A percentile compares a stretch with the other conserved stretches of the same genome.
These are phyloP conservation scores for Caenorhabditis drosophilae DNA, from an alignment of 2,888 invertebrate genomes.

Conservation along the genomic window DNA sequence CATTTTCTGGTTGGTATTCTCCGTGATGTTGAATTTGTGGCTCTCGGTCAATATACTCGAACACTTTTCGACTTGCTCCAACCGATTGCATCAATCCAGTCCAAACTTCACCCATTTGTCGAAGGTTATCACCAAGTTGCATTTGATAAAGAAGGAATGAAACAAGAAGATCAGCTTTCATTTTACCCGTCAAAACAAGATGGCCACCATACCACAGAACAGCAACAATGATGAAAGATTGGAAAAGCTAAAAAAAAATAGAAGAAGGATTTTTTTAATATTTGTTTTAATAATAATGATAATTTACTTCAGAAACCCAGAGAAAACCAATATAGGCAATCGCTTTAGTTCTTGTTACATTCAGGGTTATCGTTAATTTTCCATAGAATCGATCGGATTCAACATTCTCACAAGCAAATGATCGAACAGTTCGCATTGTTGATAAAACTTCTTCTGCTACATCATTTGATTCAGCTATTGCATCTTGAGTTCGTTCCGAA, in stretches of 20 bases:
- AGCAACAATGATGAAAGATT: slow-evolving; percentile 66
- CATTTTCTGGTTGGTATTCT: slow-evolving; percentile 37
- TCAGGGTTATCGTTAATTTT: slow-evolving; percentile 59
- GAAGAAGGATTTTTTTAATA: slow-evolving; percentile 1
- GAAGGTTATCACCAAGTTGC: slow-evolving; percentile 69
- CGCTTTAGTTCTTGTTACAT: slow-evolving; percentile 63
- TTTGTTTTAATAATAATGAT: too few relatives aligned
- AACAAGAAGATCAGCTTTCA: slow-evolving; percentile 69
- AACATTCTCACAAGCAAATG: slow-evolving; percentile 71
- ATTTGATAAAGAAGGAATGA: slow-evolving; percentile 72
- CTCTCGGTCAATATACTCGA: slow-evolving; percentile 70
- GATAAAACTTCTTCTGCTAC: slow-evolving; percentile 71
- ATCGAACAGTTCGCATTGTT: slow-evolving; percentile 71
- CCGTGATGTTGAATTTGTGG: slow-evolving; percentile 62
- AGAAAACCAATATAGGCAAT: slow-evolving; percentile 66
- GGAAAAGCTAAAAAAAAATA: slow-evolving; percentile 52
- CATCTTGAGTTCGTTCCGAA: slow-evolving; percentile 69
- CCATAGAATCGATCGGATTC: slow-evolving; percentile 66
- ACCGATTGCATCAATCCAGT: slow-evolving; percentile 72
- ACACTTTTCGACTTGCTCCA: slow-evolving; percentile 71
- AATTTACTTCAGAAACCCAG: slow-evolving; percentile 64
- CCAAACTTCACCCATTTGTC: slow-evolving; percentile 70
- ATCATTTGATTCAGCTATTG: slow-evolving; percentile 70
- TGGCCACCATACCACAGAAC: slow-evolving; percentile 72
- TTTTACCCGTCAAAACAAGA: slow-evolving; percentile 68